Evolutionary conservation across 2,888 invertebrate genomes (phyloP), one percentile per base, ranked within the genome.

Genomic region (Xestia rhomboidea): DNA sequence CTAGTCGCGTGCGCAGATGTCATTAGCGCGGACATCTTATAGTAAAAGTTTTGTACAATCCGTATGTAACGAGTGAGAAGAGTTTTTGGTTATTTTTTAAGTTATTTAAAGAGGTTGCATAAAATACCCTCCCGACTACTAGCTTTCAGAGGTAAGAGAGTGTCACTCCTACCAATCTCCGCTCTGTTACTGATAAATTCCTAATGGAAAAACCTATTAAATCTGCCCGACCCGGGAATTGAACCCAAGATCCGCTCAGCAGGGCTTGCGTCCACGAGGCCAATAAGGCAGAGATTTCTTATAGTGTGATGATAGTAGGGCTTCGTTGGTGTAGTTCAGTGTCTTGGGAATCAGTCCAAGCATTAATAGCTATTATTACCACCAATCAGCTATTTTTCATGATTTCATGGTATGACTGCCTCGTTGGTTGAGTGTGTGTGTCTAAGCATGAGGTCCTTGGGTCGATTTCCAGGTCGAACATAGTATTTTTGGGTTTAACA

Each of bases 41-140:
- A 73, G 83, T 82, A 85, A 84, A 84, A 82, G 82, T 85, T 85
- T 68, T 77, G 54, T 73, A 21, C 49, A 24, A 15, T 38, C 63
- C 18, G 51, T 30, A 27, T 64, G 44, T 64, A 38, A 34, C 44
- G 30, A 44, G 27, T 24, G n/a, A 24, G 46, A 68, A 60, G 38
- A 72, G 18, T 44, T 64, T 44, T 44, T 54, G n/a, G 46, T 69
- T 57, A 54, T 70, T 73, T 73, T 30, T 38, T 49, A 27, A 70
- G 3, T 68, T 41, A 68, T 77, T 41, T 49, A n/a, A 49, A 44
- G n/a, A 69, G 4, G 21, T n/a, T 41, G n/a, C 4, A 41, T 41
- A 18, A 64, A 27, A 41, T 27, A 41, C 10, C n/a, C 4, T 64
- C 41, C 0, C 4, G 21, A 21, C 10, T 30, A 3, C 10, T 10